phyloP scores from a whole-genome alignment of 1,140 invertebrate species.

The Apis mellifera region Amel_HAv3.1 CM009941.2:14195501-14196000 shows the following conservation, averaged over 20 bases:
- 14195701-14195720: constrained; percentile 24
- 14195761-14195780: constrained; percentile 39
- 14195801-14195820: not conserved
- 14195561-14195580: no score
- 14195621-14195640: not conserved
- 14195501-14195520: no score
- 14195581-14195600: no score
- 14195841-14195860: not conserved
- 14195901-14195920: no score
- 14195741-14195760: constrained; percentile 9
- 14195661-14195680: constrained; percentile 31
- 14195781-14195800: constrained; percentile 37
- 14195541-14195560: not conserved
- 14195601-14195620: not conserved
- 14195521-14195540: not conserved
- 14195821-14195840: not conserved
- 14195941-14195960: no score
- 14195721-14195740: constrained; percentile 6
- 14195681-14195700: constrained; percentile 42
- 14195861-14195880: constrained; percentile 3
- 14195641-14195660: constrained; percentile 41
- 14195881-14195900: not conserved
- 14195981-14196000: no score
- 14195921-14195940: no score
- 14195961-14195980: no score